phyloP scores from a whole-genome alignment of 1,140 invertebrate genomes.

The Yoshiicerus persimilis region DNA sequence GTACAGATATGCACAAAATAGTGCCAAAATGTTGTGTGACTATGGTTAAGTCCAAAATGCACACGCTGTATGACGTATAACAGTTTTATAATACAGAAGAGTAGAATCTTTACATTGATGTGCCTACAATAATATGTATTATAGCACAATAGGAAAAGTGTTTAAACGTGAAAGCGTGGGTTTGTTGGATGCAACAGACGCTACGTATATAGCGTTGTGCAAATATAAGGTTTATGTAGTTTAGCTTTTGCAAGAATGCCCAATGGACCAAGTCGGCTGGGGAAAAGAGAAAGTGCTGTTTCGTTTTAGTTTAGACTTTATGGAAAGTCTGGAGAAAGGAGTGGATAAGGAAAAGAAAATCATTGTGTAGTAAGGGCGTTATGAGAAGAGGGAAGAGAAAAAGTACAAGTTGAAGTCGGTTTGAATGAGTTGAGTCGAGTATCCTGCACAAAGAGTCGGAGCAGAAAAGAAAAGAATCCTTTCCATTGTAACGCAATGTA shows the following conservation, averaged over 20 bases:
- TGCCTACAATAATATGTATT: neutral
- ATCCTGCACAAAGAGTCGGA: neutral
- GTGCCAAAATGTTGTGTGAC: too few relatives aligned
- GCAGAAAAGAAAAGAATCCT: neutral
- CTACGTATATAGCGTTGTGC: neutral
- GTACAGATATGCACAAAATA: too few relatives aligned
- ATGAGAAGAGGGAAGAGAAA: neutral
- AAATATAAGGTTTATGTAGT: neutral
- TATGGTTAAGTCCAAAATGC: too few relatives aligned
- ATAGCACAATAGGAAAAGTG: neutral
- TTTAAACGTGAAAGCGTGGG: neutral
- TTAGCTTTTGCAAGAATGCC: neutral
- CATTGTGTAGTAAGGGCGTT: neutral
- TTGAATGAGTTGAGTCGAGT: neutral
- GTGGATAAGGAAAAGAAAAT: neutral
- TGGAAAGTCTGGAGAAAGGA: neutral
- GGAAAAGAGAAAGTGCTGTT: constrained; percentile 2
- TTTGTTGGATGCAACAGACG: neutral
- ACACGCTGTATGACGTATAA: too few relatives aligned
- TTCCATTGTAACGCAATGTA: neutral
- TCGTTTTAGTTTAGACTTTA: constrained; percentile 5
- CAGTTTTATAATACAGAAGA: too few relatives aligned
- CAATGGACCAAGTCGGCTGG: neutral
- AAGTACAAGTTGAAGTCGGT: neutral
- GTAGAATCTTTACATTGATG: neutral